Base-by-base conservation (phyloP, 2,888 invertebrate genomes). In the Calliphora vomitoria region DNA sequence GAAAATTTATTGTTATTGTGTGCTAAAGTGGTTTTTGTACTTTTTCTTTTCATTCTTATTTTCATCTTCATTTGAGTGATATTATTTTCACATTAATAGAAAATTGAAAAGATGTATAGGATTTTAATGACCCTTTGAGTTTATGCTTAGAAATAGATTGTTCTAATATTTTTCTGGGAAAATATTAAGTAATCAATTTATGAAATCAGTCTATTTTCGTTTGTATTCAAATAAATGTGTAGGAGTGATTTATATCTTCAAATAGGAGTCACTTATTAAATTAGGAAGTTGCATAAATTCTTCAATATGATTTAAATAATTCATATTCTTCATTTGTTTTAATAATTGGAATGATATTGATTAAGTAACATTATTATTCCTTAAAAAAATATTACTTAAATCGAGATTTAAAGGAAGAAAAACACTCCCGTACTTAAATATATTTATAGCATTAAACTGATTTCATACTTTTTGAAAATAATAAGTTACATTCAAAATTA, bases 61-160 rank as follows among this genome's bases (percentile, higher is more conserved):
- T 47, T 60, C 66, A 25, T 35, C 25, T 41, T 15, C 44, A 80
- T 75, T 80, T 62, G 1, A 75, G 44, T 85, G 64, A 58, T 87
- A 87, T 82, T 87, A 79, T 75, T 85, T 87, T 87, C 69, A 79
- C 82, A 87, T 85, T 85, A 87, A 87, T 53, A 74, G 74, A 78
- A 87, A 80, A 69, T 72, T 72, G 44, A 68, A 69, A 87, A 74
- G 78, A 84, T 72, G 82, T 82, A 87, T 87, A 50, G 74, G 38
- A 84, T 78, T 84, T 87, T 87, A 84, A 87, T 84, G 87, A 79
- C 82, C 69, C 68, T 44, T 58, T 78, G 18, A 8, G 50, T 78
- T 74, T 53, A 44, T 81, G 35, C 8, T 53, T 38, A 62, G 41
- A 31, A 76, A 50, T 71, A 41, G 35, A 69, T 75, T 18, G 60